Evolutionary conservation across 1,140 invertebrate species (phyloP).

Genomic region (Maniola jurtina): DNA sequence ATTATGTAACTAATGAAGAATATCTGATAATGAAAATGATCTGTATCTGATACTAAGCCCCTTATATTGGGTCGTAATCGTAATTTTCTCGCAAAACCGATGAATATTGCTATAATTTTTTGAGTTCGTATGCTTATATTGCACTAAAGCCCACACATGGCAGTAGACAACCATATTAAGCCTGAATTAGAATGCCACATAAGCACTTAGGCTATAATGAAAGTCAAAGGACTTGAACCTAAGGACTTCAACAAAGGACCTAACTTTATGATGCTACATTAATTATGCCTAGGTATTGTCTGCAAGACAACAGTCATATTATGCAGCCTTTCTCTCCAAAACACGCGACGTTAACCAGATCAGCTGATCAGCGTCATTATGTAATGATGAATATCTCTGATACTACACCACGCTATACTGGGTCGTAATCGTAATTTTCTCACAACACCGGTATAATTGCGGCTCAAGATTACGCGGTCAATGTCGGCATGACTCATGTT

Average conservation of each 20-base stretch:
- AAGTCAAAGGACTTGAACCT: too few species aligned
- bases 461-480: conserved; percentile 53
- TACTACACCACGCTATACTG: conserved; percentile 5
- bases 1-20: conserved; percentile 32
- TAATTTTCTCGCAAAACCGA: conserved; percentile 35
- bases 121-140: too few species aligned
- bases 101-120: too few species aligned
- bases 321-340: neutral
- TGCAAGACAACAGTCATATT: neutral
- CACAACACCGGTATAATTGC: conserved; percentile 43
- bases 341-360: conserved; percentile 9
- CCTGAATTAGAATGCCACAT: too few species aligned
- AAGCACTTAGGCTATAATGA: too few species aligned
- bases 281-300: too few species aligned
- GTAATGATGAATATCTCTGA: conserved; percentile 24
- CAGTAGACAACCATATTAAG: too few species aligned
- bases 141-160: too few species aligned
- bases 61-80: conserved; percentile 1
- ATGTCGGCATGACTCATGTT: conserved; percentile 48
- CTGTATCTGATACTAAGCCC: conserved; percentile 16
- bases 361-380: conserved; percentile 28
- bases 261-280: too few species aligned
- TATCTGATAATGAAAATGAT: too few species aligned
- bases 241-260: too few species aligned
- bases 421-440: conserved; percentile 28